These are phyloP conservation scores for Unio delphinus DNA, from an alignment of 2,888 invertebrate species.

Conservation along the genomic window DNA sequence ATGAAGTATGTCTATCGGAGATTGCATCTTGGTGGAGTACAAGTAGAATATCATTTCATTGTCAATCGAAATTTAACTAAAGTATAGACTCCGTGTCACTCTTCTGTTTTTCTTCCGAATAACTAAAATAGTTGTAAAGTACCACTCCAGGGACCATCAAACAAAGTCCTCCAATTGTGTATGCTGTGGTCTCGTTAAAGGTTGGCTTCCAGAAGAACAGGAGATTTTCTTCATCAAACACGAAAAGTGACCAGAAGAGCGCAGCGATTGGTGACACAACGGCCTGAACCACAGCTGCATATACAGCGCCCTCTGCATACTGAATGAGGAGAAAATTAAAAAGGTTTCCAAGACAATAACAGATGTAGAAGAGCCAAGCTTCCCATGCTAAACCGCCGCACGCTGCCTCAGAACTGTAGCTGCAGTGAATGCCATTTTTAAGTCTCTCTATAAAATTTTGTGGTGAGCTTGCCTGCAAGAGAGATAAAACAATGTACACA, in stretches of 20 bases:
- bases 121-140: constrained; percentile 51
- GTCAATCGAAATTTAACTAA: not conserved
- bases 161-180: constrained; percentile 44
- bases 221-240: constrained; percentile 31
- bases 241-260: constrained; percentile 59
- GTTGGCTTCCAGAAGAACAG: constrained; percentile 45
- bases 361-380: constrained; percentile 43
- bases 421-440: constrained; percentile 35
- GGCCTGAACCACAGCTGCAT: constrained; percentile 48
- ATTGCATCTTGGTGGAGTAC: not conserved
- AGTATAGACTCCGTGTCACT: not conserved
- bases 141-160: constrained; percentile 52
- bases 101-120: constrained; percentile 36
- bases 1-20: no score
- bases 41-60: not conserved
- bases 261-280: constrained; percentile 48
- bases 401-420: constrained; percentile 30
- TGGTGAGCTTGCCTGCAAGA: constrained; percentile 36
- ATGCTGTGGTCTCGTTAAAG: constrained; percentile 48
- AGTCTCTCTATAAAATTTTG: constrained; percentile 21
- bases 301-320: constrained; percentile 57
- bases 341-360: constrained; percentile 41
- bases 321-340: constrained; percentile 54
- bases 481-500: not conserved
- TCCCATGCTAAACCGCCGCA: constrained; percentile 31